Evolutionary conservation across 2,113 vertebrate species (phyloP).

Genomic region (Nestor notabilis): DNA sequence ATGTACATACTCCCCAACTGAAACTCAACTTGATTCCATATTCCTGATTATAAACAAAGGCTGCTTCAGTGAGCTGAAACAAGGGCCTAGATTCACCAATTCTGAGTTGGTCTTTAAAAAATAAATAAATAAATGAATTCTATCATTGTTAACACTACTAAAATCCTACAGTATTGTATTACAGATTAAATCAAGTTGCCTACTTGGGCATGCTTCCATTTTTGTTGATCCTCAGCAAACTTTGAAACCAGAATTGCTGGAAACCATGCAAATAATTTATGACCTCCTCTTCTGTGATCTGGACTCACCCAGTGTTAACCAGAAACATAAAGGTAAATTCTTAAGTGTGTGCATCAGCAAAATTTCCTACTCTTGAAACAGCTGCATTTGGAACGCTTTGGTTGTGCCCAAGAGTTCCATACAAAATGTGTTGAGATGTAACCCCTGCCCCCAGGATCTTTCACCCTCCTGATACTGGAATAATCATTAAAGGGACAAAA

Average conservation of each 20-base stretch:
- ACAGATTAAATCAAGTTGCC: neutral
- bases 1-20: neutral
- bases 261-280: neutral
- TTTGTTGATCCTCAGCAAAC: neutral
- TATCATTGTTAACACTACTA: neutral
- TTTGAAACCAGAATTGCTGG: neutral
- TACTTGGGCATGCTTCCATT: neutral
- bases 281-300: neutral
- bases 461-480: neutral
- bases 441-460: accelerated
- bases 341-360: neutral
- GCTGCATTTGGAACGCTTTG: neutral
- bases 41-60: neutral
- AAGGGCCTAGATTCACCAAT: neutral
- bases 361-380: neutral
- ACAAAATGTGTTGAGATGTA: neutral
- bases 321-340: neutral
- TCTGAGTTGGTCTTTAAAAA: neutral
- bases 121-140: neutral
- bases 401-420: accelerated
- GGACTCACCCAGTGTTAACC: neutral
- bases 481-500: neutral
- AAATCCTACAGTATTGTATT: neutral
- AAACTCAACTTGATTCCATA: neutral
- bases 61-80: neutral